Evolutionary conservation across 2,888 invertebrate genomes (phyloP), one percentile per base, ranked within the genome.

Genomic region (Oscheius sp.): DNA sequence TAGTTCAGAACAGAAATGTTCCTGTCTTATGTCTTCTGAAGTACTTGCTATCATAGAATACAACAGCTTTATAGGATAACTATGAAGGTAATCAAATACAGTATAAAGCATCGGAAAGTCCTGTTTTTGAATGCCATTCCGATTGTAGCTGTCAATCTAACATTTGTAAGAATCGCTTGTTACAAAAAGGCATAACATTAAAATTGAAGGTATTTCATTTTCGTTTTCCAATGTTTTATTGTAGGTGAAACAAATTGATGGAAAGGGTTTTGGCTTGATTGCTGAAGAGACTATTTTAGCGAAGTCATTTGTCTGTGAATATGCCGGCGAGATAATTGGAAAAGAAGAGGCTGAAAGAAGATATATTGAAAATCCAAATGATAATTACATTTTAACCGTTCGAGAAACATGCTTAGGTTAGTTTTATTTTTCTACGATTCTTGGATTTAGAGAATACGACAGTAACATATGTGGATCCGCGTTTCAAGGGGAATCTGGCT

Each of bases 361-460:
- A 28, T 59, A 26, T 44, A 38, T 54, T 14, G 20, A 38, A 22
- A 20, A 45, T 24, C 62, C 17, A 3, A 47, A 67, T 1, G 71
- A 64, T 12, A 81, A 83, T 44, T 83, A 81, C 45, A 74, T 80
- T 0, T 61, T 83, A 30, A 82, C 82, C 0, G 59, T 82, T 8
- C 74, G 73, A 47, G 82, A 82, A 61, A 68, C 72, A 56, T 70
- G 71, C 72, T 73, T 74, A 32, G 33, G 59, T 51, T 44, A 20
- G 22, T 12, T 49, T n/a, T 49, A 20, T 30, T 32, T 24, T 41
- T 20, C 38, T 17, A 44, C 57, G 5, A 49, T 57, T 47, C n/a
- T 14, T 20, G n/a, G 14, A 51, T 75, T 50, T 49, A 76, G 67
- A 62, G 47, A 2, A 67, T 41, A 9, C 59, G 20, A 50, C 44